A percentile compares a stretch with the other conserved stretches of the same genome.
Evolutionary conservation across 2,113 vertebrate species (phyloP).

Genomic region (Crotalus tigris): DNA sequence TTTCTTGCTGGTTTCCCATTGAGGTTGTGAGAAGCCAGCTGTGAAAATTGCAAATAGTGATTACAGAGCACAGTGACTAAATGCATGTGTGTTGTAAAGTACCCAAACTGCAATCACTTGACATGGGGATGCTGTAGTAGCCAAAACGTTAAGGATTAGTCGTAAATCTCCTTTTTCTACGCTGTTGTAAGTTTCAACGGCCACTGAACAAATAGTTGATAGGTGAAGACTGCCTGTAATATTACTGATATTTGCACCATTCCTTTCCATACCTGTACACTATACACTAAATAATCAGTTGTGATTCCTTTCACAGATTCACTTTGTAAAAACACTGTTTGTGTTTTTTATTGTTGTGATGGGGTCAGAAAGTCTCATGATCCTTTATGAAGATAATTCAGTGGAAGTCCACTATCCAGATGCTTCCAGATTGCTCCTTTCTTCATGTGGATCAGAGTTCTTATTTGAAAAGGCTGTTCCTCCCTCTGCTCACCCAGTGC

Average conservation of each 20-base stretch:
- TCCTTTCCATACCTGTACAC: background rate
- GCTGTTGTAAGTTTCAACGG: background rate
- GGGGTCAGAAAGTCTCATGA: constrained; percentile 62
- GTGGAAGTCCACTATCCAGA: constrained; percentile 74
- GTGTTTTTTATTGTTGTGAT: constrained; percentile 15
- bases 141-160: background rate
- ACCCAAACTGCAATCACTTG: background rate
- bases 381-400: constrained; percentile 79
- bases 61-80: background rate
- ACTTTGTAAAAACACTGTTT: background rate
- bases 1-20: background rate
- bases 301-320: background rate
- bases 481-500: constrained; percentile 67
- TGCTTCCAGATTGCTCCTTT: constrained; percentile 75
- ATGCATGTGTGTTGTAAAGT: background rate
- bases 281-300: background rate
- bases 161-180: background rate
- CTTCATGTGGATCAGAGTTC: constrained; percentile 85
- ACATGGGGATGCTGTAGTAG: background rate
- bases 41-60: background rate
- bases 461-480: constrained; percentile 65
- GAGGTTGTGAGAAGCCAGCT: background rate
- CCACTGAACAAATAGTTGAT: background rate
- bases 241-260: background rate
- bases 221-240: background rate